Conservation (phyloP, 1,140 invertebrate genomes). For the Drosophila repletoides region DNA sequence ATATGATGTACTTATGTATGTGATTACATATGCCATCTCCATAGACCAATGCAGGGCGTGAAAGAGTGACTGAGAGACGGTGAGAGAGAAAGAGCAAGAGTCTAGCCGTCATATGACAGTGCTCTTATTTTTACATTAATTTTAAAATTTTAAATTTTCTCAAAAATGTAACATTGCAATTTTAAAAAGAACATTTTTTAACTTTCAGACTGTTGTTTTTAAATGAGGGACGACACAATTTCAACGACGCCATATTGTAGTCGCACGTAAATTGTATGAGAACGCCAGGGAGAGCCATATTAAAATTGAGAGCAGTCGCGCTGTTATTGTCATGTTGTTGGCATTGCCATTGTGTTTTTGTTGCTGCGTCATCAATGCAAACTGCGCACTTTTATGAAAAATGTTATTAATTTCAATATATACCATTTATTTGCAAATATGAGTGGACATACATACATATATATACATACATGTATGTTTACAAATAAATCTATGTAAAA, state of each 20-base stretch:
- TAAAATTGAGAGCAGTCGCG: constrained; percentile 27
- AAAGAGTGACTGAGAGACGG: neutral
- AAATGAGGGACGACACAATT: constrained; percentile 71
- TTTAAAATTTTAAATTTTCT: constrained; percentile 11
- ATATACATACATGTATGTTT: neutral
- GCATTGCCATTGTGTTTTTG: constrained; percentile 56
- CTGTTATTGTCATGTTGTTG: constrained; percentile 51
- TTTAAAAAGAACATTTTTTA: constrained; percentile 36
- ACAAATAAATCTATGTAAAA: too few species aligned
- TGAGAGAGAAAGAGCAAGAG: too few species aligned
- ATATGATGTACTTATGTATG: neutral
- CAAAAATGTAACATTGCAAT: constrained; percentile 15
- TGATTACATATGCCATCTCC: neutral
- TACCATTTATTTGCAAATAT: constrained; percentile 1
- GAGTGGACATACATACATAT: neutral
- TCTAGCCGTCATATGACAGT: constrained; percentile 3
- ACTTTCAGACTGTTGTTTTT: constrained; percentile 45
- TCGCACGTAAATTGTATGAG: constrained; percentile 42
- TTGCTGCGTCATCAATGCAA: constrained; percentile 78
- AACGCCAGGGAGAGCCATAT: constrained; percentile 34
- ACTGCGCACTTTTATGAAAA: constrained; percentile 70
- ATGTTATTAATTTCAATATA: constrained; percentile 52
- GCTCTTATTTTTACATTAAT: constrained; percentile 12
- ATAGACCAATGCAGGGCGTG: constrained; percentile 19
- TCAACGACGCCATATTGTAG: constrained; percentile 73